Evolutionary conservation across 1,140 invertebrate species (phyloP), one percentile per base, ranked within the genome.

Genomic region (Lepidurus arcticus): DNA sequence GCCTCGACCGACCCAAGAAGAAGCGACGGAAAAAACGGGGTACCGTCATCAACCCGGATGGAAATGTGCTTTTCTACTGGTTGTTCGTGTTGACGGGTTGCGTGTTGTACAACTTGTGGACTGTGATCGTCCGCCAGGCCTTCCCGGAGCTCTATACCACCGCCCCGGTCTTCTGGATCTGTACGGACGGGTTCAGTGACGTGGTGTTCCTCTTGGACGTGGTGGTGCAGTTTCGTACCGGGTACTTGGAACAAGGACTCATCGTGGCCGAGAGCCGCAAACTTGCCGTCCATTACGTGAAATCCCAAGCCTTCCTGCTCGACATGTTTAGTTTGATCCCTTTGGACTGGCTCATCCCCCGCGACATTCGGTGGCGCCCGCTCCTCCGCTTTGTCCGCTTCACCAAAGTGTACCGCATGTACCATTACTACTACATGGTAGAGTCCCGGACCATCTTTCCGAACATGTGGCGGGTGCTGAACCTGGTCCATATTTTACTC

Each of bases 61-160:
- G 95, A 81, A 96, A 95, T 84, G 94, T 96, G 84, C 96, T 96
- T 87, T 97, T 96, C 86, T 94, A 95, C 83, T 98, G 96, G 96
- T 88, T 98, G 79, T 92, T 94, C 87, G 83, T 96, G 34, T 87
- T 97, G 79, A 96, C 95, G 21, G 83, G 91, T 75, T 95, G 94
- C 83, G 93, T 98, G 80, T 88, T 98, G 42, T 98, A 98, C 86
- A 98, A 98, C 86, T 87, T 96, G 42, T 98, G 96, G 96, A 95
- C 95, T 10, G 88, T 96, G 43, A 98, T 98, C 81, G 95, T 97
- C 34, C 88, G 96, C 24, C 94, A 98, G 85, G 96, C 94, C 82
- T 93, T 98, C 84, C 93, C 94, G 34, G 95, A 97, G 83, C 88
- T 97, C 75, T 93, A 94, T 87, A 88, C 89, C 92, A 87, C 87